Evolutionary conservation across 2,797 vertebrate species (phyloP), one percentile per base, ranked within the genome.

Genomic region (Poecile montanus): DNA sequence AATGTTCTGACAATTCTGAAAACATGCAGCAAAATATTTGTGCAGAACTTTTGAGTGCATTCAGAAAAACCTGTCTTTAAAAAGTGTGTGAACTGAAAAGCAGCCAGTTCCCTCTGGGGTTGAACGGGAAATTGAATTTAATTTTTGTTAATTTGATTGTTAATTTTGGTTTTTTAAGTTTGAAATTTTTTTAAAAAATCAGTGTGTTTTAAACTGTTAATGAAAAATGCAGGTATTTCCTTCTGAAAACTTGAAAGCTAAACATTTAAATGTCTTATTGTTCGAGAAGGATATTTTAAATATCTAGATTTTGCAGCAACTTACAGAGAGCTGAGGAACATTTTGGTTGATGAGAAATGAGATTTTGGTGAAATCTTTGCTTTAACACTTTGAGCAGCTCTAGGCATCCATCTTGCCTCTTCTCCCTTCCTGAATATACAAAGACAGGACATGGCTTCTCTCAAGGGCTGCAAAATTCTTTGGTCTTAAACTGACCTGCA

Each of bases 1-100:
- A 79, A 16, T 91, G 77, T 89, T 80, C 85, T 96, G 78, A 44
- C 65, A 83, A 88, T 88, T 93, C 67, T 83, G 81, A 74, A 91
- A 93, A 74, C 42, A 47, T 12, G 38, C 16, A 88, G 53, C 34
- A 83, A 85, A 96, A 85, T 88, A 92, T 77, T 93, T 85, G 65
- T 88, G 53, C 74, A 71, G 72, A 79, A 67, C 27, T 70, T 92
- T 5, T 44, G 63, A 77, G 57, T 60, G 26, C 61, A 66, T 85
- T 82, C 16, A 82, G 91, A 96, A 91, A 79, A 87, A 82, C 51
- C 53, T 81, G 13, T 67, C 79, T 62, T 89, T 67, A 19, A 21
- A 70, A 66, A 60, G 60, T 13, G 9, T 36, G 56, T 36, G 65
- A 91, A 48, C 29, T 65, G 50, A 53, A 79, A 93, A 88, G 34